Evolutionary conservation across 2,888 invertebrate genomes (phyloP).

Genomic region (Morpho deidamia): DNA sequence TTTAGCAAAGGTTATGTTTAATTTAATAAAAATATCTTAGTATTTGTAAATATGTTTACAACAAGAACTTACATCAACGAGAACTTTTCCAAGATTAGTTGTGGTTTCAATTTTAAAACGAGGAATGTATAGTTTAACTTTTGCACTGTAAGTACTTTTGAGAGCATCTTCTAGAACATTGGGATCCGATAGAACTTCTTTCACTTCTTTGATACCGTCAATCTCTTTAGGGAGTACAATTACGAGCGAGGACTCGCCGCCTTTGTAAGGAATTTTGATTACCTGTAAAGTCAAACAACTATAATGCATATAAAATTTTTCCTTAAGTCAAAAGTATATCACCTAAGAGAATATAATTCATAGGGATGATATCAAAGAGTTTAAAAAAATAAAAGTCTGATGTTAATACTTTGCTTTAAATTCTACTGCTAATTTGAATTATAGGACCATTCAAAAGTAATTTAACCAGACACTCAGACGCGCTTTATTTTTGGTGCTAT

Average conservation of each 20-base stretch:
- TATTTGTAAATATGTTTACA: neutral
- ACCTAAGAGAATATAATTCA: too few species aligned
- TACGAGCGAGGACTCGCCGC: constrained; percentile 80
- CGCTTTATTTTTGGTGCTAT: too few species aligned
- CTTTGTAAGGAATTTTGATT: constrained; percentile 81
- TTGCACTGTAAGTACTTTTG: constrained; percentile 48
- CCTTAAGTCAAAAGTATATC: too few species aligned
- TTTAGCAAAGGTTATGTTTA: neutral
- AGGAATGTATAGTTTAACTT: constrained; percentile 81
- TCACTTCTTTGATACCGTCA: constrained; percentile 80
- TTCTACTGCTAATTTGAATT: too few species aligned
- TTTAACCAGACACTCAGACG: too few species aligned
- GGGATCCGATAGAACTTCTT: constrained; percentile 76
- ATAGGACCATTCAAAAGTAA: too few species aligned
- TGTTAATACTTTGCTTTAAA: too few species aligned
- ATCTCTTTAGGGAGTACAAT: constrained; percentile 84
- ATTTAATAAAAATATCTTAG: neutral
- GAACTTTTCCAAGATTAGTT: constrained; percentile 79
- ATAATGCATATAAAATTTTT: too few species aligned
- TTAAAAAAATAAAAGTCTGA: too few species aligned
- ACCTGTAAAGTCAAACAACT: constrained; percentile 51
- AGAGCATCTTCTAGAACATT: constrained; percentile 57
- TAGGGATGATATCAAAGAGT: too few species aligned
- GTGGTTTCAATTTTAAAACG: constrained; percentile 47
- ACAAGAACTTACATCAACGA: constrained; percentile 78